Evolutionary conservation across 2,113 vertebrate species (phyloP), one percentile per base, ranked within the genome.

Genomic region (Camelus dromedarius): DNA sequence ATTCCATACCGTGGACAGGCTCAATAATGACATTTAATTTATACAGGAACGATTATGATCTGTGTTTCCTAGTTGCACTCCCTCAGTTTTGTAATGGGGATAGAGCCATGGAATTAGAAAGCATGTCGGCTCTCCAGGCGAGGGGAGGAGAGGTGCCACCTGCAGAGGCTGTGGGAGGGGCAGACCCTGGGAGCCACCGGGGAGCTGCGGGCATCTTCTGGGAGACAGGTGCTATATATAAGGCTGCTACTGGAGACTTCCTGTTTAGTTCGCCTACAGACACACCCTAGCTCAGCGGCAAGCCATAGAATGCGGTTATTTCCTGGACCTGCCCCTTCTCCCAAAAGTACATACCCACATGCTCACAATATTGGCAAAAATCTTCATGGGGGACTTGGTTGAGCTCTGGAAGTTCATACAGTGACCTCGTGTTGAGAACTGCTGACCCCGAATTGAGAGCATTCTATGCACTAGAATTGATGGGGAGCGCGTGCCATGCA

Each of bases 1-100:
- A 77, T 64, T 90, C 11, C 3, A 52, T 22, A 86, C 64, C 22
- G 7, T 87, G 67, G 26, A 3, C 26, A 50, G 9, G 8, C 24
- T 67, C n/a, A 67, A 32, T 35, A 32, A 16, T 69, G 52, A 18
- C 35, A 50, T 73, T 92, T 92, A 92, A 56, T 89, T 62, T 82
- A 19, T 35, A 60, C 6, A 72, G 6, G 11, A 56, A 60, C 8
- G 60, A 91, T 75, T 56, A 72, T n/a, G 3, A 69, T 67, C 86
- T 82, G 14, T 26, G 4, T 62, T 79, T 95, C 30, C 48, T 70
- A 8, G 38, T 14, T 32, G 13, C 0, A 83, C 6, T 42, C 52
- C 14, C 13, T 95, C n/a, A 52, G 18, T 67, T 92, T 10, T 19
- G 85, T 83, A 87, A 66, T 10, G 14, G 69, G 42, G 92, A 52